Evolutionary conservation across 1,140 invertebrate species (phyloP).

Genomic region (Heliconius melpomene): DNA sequence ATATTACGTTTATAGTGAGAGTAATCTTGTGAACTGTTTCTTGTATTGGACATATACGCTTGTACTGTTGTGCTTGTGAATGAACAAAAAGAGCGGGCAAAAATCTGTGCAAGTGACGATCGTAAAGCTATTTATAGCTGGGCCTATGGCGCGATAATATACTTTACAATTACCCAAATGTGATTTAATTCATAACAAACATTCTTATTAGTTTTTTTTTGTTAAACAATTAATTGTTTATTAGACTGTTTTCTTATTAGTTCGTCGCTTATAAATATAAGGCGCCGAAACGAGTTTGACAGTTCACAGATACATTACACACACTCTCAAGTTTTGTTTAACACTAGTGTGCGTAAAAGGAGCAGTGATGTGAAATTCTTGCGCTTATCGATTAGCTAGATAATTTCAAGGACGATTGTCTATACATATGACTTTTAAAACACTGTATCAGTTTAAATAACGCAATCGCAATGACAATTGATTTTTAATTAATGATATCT

Average conservation of each 20-base stretch:
- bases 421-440: conserved; percentile 36
- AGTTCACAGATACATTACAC: conserved; percentile 58
- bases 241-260: conserved; percentile 11
- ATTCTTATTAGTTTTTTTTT: conserved; percentile 48
- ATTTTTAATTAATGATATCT: conserved; percentile 4
- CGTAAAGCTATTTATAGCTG: conserved; percentile 71
- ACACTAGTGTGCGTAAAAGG: conserved; percentile 55
- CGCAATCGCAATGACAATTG: conserved; percentile 3
- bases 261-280: conserved; percentile 37
- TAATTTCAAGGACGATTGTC: conserved; percentile 72
- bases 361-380: conserved; percentile 75
- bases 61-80: conserved; percentile 56
- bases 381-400: conserved; percentile 76
- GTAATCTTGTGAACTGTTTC: conserved; percentile 51
- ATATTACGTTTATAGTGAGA: conserved; percentile 49
- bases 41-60: conserved; percentile 49
- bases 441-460: not conserved
- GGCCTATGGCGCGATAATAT: conserved; percentile 59
- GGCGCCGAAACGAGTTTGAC: conserved; percentile 75
- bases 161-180: conserved; percentile 40
- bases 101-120: conserved; percentile 74
- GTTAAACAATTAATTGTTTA: conserved; percentile 32
- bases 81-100: conserved; percentile 73
- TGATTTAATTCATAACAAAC: conserved; percentile 45
- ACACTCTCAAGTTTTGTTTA: conserved; percentile 49